These are phyloP conservation scores for Naso thynnoides DNA, from an alignment of 2,797 vertebrate genomes.

Conservation along the genomic window DNA sequence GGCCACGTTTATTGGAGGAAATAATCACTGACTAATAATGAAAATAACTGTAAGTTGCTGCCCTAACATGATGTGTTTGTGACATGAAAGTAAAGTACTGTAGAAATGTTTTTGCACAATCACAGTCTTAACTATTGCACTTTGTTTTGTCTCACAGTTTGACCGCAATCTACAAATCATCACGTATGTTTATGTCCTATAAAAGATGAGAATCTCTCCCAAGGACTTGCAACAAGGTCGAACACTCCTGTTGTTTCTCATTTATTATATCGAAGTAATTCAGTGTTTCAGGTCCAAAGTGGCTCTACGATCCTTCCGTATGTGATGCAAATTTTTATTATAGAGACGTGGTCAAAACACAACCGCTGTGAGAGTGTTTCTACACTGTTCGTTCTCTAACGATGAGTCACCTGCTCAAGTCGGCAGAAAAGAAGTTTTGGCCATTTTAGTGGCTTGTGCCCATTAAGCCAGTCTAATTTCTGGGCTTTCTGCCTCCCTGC, in stretches of 20 bases:
- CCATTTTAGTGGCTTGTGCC: background rate
- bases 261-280: constrained; percentile 36
- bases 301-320: background rate
- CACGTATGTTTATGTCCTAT: constrained; percentile 18
- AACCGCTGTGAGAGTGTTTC: constrained; percentile 18
- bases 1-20: background rate
- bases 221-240: constrained; percentile 32
- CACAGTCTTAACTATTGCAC: background rate
- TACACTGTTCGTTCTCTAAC: background rate
- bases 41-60: background rate
- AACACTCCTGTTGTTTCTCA: constrained; percentile 36
- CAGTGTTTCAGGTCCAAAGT: constrained; percentile 38
- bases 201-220: constrained; percentile 19
- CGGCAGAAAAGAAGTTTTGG: constrained; percentile 24
- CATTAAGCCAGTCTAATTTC: constrained; percentile 46
- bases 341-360: constrained; percentile 4
- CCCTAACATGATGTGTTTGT: background rate
- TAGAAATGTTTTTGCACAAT: background rate
- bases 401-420: constrained; percentile 32
- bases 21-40: background rate
- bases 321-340: background rate
- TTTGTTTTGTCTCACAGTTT: constrained; percentile 1
- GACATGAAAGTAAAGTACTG: background rate
- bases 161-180: constrained; percentile 33
- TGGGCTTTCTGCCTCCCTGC: constrained; percentile 19